Evolutionary conservation across 2,888 invertebrate genomes (phyloP).

Genomic region (Amphiduros pacificus): DNA sequence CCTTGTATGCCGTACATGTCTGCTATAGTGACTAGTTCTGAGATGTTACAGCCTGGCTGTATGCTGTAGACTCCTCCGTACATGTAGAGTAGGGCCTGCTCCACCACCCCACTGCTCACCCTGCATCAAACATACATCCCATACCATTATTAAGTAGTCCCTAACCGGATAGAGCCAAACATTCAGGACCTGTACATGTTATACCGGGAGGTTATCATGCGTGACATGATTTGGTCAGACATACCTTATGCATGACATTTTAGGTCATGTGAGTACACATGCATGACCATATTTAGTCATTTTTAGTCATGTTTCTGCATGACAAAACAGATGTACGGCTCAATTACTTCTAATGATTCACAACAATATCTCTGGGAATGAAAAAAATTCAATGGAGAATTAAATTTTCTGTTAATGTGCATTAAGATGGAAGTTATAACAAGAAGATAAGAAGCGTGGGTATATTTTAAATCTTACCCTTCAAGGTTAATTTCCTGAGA

Average conservation of each 20-base stretch:
- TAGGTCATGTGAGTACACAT: too few species aligned
- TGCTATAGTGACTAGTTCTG: constrained; percentile 83
- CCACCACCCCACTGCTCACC: constrained; percentile 81
- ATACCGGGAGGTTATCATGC: not conserved
- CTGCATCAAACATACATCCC: constrained; percentile 61
- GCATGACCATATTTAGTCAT: too few species aligned
- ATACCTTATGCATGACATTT: too few species aligned
- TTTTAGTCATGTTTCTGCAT: too few species aligned
- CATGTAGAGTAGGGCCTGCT: constrained; percentile 89
- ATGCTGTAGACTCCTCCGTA: constrained; percentile 90
- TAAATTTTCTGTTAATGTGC: too few species aligned
- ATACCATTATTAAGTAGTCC: too few species aligned
- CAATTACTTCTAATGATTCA: too few species aligned
- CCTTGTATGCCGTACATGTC: constrained; percentile 90
- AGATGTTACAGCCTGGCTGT: constrained; percentile 81
- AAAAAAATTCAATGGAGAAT: too few species aligned
- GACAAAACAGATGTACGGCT: too few species aligned
- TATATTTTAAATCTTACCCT: constrained; percentile 65
- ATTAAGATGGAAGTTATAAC: not conserved
- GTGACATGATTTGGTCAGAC: not conserved
- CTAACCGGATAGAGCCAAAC: too few species aligned
- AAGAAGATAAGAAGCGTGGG: not conserved
- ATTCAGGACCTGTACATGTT: not conserved
- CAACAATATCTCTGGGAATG: not conserved
- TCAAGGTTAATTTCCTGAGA: constrained; percentile 83